Evolutionary conservation across 30 jellyfish, hydroid and myxozoan species (phyloP).

Genomic region (Hydractinia echinata): DNA sequence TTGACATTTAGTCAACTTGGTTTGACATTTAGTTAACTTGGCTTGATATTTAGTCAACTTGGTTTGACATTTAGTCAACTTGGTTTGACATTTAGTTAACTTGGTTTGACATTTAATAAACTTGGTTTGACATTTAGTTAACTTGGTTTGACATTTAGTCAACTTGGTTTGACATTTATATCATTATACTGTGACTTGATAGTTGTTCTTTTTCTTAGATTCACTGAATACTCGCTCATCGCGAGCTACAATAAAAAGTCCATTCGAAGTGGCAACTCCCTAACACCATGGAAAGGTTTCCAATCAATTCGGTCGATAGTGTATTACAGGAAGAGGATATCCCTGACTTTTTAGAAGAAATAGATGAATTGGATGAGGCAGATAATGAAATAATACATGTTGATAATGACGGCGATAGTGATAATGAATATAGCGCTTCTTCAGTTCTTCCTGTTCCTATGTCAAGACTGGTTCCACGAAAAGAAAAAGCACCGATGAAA

Average conservation of each 20-base stretch:
- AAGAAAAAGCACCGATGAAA: neutral
- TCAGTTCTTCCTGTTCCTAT: slow-evolving; percentile 7
- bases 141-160: neutral
- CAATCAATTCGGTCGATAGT: neutral
- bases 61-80: neutral
- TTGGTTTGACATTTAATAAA: neutral
- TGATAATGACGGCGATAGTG: neutral
- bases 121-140: too few species aligned
- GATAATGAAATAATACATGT: neutral
- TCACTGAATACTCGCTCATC: slow-evolving; percentile 2
- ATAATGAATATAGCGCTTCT: neutral
- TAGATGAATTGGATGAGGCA: neutral
- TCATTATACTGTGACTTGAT: neutral
- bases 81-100: neutral
- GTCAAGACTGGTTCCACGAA: neutral
- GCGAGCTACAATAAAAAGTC: neutral
- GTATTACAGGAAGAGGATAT: neutral
- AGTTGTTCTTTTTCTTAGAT: neutral
- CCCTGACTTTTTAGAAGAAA: neutral
- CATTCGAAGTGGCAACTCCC: too few species aligned
- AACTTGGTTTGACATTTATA: neutral
- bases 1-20: neutral
- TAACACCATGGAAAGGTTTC: neutral
- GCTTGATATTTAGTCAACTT: neutral
- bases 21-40: too few species aligned